Percentiles rank a stretch among this genome's conserved stretches.
These are phyloP conservation scores for Pocillopora verrucosa DNA, from an alignment of 64 coral and sea anemone genomes.

Conservation along the genomic window DNA sequence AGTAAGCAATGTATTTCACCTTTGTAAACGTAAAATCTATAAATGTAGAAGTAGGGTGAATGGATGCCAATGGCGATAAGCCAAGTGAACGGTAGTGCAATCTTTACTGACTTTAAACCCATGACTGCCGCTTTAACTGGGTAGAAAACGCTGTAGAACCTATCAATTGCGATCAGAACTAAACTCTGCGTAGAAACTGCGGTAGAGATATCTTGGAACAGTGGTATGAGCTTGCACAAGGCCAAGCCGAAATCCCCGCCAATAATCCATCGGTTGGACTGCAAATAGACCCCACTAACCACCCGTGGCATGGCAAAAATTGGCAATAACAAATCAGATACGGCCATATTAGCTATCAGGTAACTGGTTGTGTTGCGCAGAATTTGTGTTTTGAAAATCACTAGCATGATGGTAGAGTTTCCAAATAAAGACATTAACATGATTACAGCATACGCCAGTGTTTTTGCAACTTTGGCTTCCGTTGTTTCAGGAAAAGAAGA, in stretches of 20 bases:
- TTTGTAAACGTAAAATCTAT: background rate
- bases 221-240: conserved; percentile 37
- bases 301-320: conserved; percentile 49
- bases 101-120: background rate
- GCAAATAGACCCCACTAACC: conserved; percentile 31
- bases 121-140: conserved; percentile 48
- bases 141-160: conserved; percentile 46
- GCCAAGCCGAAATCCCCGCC: conserved; percentile 22
- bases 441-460: conserved; percentile 26
- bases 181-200: conserved; percentile 48
- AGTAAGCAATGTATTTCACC: background rate
- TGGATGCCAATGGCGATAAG: conserved; percentile 18
- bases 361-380: conserved; percentile 47
- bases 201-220: conserved; percentile 50
- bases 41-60: conserved; percentile 39
- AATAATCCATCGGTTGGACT: conserved; percentile 33
- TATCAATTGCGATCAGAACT: conserved; percentile 35
- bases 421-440: conserved; percentile 51
- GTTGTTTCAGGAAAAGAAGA: background rate
- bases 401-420: conserved; percentile 39
- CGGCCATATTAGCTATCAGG: conserved; percentile 56
- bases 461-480: conserved; percentile 25
- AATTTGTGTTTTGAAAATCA: conserved; percentile 46
- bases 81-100: conserved; percentile 20
- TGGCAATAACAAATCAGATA: conserved; percentile 43